Conservation (phyloP, 2,113 vertebrate species). For the Heptranchias perlo region DNA sequence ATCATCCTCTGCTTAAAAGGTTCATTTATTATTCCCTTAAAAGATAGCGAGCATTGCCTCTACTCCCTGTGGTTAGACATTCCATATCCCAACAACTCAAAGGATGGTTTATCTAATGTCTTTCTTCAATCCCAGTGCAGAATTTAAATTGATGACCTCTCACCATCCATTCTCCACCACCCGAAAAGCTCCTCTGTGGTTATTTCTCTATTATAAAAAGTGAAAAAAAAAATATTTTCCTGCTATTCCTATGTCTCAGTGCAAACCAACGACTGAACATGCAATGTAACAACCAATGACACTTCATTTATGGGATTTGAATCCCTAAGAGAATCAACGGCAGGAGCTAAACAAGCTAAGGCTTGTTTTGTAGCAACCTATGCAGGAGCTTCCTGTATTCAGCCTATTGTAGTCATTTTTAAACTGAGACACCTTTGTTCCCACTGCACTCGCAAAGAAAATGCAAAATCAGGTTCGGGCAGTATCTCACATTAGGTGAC, state of each 20-base stretch:
- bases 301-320: background rate
- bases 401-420: background rate
- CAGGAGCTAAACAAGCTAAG: background rate
- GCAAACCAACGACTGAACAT: background rate
- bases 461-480: background rate
- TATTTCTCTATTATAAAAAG: too few species aligned
- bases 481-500: background rate
- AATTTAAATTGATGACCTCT: too few species aligned
- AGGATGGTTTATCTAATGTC: background rate
- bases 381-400: background rate
- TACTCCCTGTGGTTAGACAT: too few species aligned
- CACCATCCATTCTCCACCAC: too few species aligned
- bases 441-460: background rate
- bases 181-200: too few species aligned
- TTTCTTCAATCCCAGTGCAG: background rate
- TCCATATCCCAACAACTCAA: background rate
- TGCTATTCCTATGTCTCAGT: background rate
- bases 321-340: background rate
- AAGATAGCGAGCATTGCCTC: background rate
- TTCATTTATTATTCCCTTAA: too few species aligned
- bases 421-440: background rate
- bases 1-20: too few species aligned
- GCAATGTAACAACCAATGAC: background rate
- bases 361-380: too few species aligned
- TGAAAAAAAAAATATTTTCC: background rate